These are phyloP conservation scores for Lycodopsis pacificus DNA, from an alignment of 2,797 vertebrate species.

Conservation along the genomic window DNA sequence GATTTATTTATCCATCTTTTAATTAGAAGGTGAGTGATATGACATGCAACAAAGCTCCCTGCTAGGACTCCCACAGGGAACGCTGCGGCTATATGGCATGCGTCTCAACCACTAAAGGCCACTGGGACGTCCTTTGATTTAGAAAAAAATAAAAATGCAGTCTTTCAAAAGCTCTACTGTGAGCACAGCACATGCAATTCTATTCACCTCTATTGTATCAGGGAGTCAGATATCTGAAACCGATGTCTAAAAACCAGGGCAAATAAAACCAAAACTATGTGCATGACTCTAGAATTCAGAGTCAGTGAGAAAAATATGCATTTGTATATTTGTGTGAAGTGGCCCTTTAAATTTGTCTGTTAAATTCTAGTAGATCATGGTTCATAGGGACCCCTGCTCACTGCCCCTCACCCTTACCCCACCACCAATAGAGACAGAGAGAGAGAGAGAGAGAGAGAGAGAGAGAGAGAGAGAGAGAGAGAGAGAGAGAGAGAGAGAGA, in stretches of 20 bases:
- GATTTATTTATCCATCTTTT: neutral
- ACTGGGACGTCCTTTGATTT: neutral
- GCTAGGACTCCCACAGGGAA: constrained; percentile 12
- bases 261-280: neutral
- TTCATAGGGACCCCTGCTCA: neutral
- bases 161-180: neutral
- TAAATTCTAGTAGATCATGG: neutral
- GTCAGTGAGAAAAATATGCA: neutral
- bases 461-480: constrained; percentile 28
- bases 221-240: neutral
- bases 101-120: neutral
- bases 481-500: constrained; percentile 29
- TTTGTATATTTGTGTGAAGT: neutral
- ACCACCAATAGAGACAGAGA: constrained; percentile 18
- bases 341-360: constrained; percentile 15
- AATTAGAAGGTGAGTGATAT: constrained; percentile 18
- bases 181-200: neutral
- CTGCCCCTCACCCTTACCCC: constrained; percentile 46
- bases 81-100: neutral
- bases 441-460: constrained; percentile 25
- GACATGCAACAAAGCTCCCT: constrained; percentile 9
- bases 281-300: neutral
- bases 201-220: neutral
- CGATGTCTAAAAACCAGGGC: neutral
- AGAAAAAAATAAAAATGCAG: neutral